These are phyloP conservation scores for Tachina fera DNA, from an alignment of 2,888 invertebrate species.

Conservation along the genomic window DNA sequence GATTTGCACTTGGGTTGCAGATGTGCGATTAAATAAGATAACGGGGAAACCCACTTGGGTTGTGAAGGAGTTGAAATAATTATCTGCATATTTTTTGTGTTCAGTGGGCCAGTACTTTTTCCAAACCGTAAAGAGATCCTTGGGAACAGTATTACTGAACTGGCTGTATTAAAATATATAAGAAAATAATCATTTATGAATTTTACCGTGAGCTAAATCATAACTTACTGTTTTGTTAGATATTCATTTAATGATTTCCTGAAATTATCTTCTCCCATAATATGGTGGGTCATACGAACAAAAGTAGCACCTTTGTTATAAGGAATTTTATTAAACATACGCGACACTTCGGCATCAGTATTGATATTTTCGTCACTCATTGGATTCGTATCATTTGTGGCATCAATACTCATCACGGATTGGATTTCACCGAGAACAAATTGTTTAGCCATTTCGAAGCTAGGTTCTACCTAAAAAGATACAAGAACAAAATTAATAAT, in stretches of 20 bases:
- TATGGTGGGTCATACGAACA: slow-evolving; percentile 88
- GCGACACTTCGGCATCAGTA: slow-evolving; percentile 85
- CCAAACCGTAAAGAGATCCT: slow-evolving; percentile 84
- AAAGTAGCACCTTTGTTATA: slow-evolving; percentile 88
- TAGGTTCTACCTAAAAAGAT: too few relatives aligned
- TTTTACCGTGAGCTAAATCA: not conserved
- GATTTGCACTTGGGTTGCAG: slow-evolving; percentile 72
- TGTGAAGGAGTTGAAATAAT: slow-evolving; percentile 85
- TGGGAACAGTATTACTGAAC: slow-evolving; percentile 82
- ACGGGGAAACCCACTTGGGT: slow-evolving; percentile 87
- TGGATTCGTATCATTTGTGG: slow-evolving; percentile 85
- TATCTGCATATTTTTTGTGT: slow-evolving; percentile 75
- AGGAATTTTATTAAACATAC: slow-evolving; percentile 87
- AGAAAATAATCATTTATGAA: not conserved
- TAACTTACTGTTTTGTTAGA: slow-evolving; percentile 80
- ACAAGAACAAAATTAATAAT: too few relatives aligned
- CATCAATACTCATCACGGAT: slow-evolving; percentile 85
- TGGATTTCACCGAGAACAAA: slow-evolving; percentile 89
- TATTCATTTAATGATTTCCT: slow-evolving; percentile 85
- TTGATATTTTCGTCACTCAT: slow-evolving; percentile 85
- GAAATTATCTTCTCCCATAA: slow-evolving; percentile 85
- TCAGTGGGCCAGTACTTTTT: slow-evolving; percentile 78
- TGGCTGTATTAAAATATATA: slow-evolving; percentile 69
- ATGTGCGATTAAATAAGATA: slow-evolving; percentile 82
- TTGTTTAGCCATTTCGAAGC: slow-evolving; percentile 83